phyloP scores from a whole-genome alignment of 2,113 vertebrate genomes.

The Haplotaxodon microlepis region DNA sequence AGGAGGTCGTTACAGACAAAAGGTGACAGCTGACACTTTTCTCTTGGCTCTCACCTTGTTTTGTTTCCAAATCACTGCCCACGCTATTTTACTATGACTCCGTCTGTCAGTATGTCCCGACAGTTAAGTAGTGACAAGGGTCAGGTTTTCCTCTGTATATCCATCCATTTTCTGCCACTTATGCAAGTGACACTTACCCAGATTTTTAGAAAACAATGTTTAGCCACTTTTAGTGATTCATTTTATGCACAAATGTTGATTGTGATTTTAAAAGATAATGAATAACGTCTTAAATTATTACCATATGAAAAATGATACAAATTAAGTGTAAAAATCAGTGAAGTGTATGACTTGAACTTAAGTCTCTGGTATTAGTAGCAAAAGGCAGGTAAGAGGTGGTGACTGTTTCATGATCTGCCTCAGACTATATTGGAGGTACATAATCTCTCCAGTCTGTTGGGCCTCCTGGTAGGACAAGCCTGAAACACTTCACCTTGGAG shows the following conservation, averaged over 20 bases:
- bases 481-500: neutral
- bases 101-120: neutral
- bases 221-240: neutral
- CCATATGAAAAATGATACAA: neutral
- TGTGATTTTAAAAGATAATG: fast-evolving
- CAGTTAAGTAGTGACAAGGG: neutral
- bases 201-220: neutral
- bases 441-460: neutral
- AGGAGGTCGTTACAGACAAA: neutral
- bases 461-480: neutral
- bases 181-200: neutral
- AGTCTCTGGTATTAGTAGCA: neutral
- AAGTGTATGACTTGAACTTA: neutral
- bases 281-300: neutral
- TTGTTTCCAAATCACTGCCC: neutral
- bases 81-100: neutral
- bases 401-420: neutral
- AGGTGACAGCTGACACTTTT: neutral
- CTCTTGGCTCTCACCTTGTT: neutral
- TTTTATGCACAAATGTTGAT: neutral
- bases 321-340: neutral
- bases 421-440: neutral
- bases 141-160: neutral
- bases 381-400: neutral
- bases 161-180: neutral